Evolutionary conservation across 2,888 invertebrate genomes (phyloP), one percentile per base, ranked within the genome.

Genomic region (Drosophila helvetica): DNA sequence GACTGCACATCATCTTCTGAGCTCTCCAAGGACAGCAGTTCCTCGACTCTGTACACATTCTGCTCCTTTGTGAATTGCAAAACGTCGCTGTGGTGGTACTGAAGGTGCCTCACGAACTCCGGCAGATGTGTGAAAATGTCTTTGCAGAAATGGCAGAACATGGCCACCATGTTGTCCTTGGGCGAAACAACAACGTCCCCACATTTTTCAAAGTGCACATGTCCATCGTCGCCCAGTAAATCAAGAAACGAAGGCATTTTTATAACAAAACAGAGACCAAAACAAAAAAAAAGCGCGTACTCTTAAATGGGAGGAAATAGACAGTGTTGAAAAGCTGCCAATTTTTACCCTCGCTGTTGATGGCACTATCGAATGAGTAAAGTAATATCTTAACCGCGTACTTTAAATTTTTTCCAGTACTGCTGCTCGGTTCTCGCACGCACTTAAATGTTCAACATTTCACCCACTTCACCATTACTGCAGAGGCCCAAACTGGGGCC

Each of bases 381-480:
- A 38, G n/a, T 38, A 7, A 33, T 33, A 33, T 5, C 5, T 33
- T 1, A n/a, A 15, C 38, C 38, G 38, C 38, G 38, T 1, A 7
- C n/a, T 38, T 38, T 58, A 2, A 53, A 61, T 47, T 33, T 15
- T 25, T 90, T 88, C 0, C 89, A 96, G 96, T 96, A 74, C 94
- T 95, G 0, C 91, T 96, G 50, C 93, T 95, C 80, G 95, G 96
- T 0, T 94, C 95, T 0, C 94, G 94, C 66, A 94, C 94, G 0
- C 94, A 94, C 88, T 93, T 93, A 55, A 94, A 93, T 79, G 93
- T 95, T 6, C 95, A 96, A 89, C 95, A 95, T 90, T 97, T 98
- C 91, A 95, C 95, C 0, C 94, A 96, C 77, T 97, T 98, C 90
- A 94, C 96, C 78, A 93, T 98, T 72, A 94, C 94, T 9, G 94